A percentile compares a stretch with the other conserved stretches of the same genome.
Evolutionary conservation across 2,113 vertebrate genomes (phyloP).

Genomic region (Stegostoma tigrinum): DNA sequence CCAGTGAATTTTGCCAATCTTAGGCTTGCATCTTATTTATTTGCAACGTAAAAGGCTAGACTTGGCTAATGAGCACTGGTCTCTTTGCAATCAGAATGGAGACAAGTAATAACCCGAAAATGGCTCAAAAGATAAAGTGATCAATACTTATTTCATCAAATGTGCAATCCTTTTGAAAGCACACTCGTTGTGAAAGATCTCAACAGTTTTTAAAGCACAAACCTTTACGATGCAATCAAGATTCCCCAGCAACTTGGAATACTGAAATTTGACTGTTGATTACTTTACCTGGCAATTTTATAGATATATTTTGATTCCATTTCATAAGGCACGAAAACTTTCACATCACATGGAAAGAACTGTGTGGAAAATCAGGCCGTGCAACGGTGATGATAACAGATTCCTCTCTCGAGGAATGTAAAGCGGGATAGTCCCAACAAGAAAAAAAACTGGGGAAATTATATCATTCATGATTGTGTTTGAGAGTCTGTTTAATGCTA

Average conservation of each 20-base stretch:
- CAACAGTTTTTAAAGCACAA: background rate
- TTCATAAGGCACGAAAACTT: background rate
- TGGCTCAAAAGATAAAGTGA: background rate
- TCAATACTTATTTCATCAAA: conserved; percentile 8
- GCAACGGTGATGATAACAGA: background rate
- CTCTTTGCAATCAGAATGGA: background rate
- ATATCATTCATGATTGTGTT: background rate
- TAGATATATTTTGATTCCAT: background rate
- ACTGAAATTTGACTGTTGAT: background rate
- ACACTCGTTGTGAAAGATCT: background rate
- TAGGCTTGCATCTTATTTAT: background rate
- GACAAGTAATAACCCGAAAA: background rate
- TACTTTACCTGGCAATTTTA: background rate
- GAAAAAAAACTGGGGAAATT: background rate
- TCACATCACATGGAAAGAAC: background rate
- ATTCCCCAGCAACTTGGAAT: background rate
- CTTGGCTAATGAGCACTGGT: background rate
- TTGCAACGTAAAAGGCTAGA: background rate
- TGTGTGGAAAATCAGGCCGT: background rate
- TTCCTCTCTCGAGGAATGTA: background rate
- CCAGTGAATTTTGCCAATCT: background rate
- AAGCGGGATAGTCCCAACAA: background rate
- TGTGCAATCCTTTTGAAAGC: background rate
- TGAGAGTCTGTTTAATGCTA: background rate
- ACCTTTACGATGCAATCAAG: background rate